Evolutionary conservation across 2,113 vertebrate genomes (phyloP).

Genomic region (Hippotragus niger): DNA sequence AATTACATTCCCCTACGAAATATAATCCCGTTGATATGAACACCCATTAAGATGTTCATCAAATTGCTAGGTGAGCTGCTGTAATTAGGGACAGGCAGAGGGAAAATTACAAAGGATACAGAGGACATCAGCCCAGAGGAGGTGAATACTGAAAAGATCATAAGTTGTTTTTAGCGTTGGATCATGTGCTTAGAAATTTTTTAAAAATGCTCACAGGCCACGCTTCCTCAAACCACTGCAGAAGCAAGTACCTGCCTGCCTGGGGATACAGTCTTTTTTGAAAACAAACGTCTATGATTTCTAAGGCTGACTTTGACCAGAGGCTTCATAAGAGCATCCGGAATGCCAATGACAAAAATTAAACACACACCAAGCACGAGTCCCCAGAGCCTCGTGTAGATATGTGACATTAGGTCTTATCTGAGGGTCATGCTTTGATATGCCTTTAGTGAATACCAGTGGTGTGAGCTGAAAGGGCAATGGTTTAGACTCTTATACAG

Average conservation of each 20-base stretch:
- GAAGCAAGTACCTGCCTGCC: not conserved
- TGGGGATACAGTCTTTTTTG: not conserved
- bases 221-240: not conserved
- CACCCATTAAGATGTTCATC: slow-evolving; percentile 45
- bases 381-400: no score
- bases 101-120: slow-evolving; percentile 15
- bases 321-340: not conserved
- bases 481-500: not conserved
- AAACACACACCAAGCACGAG: not conserved
- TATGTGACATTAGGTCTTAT: not conserved
- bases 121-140: slow-evolving; percentile 10
- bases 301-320: not conserved
- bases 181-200: not conserved
- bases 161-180: not conserved
- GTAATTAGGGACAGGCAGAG: not conserved
- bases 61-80: slow-evolving; percentile 13
- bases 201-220: not conserved
- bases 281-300: not conserved
- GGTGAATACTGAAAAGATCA: not conserved
- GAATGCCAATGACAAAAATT: not conserved
- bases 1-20: slow-evolving; percentile 51
- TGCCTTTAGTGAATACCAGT: no score
- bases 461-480: not conserved
- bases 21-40: not conserved
- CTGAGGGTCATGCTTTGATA: not conserved